These are phyloP conservation scores for Lophochroa leadbeateri DNA, from an alignment of 2,113 vertebrate genomes.

Conservation along the genomic window DNA sequence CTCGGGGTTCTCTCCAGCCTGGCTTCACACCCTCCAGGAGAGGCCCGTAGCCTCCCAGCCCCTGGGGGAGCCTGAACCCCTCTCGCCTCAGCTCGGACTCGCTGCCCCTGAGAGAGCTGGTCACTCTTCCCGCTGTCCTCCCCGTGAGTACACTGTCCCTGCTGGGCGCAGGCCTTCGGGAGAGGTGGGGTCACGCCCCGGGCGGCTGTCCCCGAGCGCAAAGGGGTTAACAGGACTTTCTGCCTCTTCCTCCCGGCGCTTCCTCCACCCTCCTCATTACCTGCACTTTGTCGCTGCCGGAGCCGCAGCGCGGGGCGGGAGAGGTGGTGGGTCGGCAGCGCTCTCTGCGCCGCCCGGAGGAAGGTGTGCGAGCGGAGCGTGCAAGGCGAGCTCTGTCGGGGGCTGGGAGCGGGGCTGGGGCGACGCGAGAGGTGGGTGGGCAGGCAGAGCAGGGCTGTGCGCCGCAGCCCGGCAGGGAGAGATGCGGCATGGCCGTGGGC, in stretches of 20 bases:
- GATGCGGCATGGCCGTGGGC: conserved; percentile 73
- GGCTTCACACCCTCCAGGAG: background rate
- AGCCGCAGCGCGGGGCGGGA: background rate
- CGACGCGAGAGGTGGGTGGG: background rate
- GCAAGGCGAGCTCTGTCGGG: background rate
- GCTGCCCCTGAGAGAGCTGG: background rate
- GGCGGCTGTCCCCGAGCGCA: background rate
- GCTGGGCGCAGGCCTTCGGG: background rate
- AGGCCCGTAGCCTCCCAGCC: background rate
- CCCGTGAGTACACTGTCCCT: background rate
- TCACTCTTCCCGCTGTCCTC: background rate
- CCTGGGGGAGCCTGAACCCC: background rate
- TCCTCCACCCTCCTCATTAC: conserved; percentile 30
- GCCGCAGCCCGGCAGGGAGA: conserved; percentile 38
- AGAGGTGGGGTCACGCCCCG: background rate
- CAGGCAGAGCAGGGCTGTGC: background rate
- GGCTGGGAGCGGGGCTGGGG: background rate
- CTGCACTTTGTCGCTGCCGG: conserved; percentile 20
- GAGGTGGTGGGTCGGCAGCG: conserved; percentile 16
- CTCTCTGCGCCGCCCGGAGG: conserved; percentile 73
- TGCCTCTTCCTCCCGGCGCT: background rate
- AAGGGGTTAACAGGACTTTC: conserved; percentile 40
- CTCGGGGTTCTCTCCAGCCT: background rate
- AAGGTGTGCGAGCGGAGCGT: conserved; percentile 34
- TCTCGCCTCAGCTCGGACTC: background rate